Base-by-base conservation (phyloP, 2,888 invertebrate species). In the Macaria liturata region DNA sequence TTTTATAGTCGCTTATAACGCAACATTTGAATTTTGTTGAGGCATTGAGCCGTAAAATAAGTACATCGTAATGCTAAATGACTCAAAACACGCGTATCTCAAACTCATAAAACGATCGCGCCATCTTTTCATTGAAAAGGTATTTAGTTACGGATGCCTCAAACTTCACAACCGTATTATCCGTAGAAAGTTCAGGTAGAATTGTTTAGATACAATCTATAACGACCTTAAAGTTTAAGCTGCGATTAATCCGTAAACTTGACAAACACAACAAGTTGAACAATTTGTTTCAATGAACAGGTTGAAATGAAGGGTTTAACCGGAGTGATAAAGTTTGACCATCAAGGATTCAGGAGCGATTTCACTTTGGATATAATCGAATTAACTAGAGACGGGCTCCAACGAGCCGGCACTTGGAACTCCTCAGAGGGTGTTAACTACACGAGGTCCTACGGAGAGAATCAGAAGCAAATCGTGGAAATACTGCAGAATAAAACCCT, bases 251-350 rank as follows among this genome's bases (percentile, higher is more conserved):
- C 57, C 55, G 40, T 52, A 51, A 64, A 66, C 66, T 70, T 66
- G 40, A 65, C 57, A 54, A 64, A 69, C 61, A 58, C 62, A 64
- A 68, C 71, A 67, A 69, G 57, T 61, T 66, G 64, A 65, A 61
- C 64, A 61, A 64, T 74, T 75, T 71, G 72, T 77, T 75, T 79
- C 69, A 75, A 79, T 77, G 64, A 77, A 69, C 85, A 97, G 97
- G 96, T 98, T 64, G 97, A 97, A 92, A 97, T 97, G 95, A 94
- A 95, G 72, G 98, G 98, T n/a, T 91, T 98, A 69, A 98, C 98
- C 0, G 98, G 98, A 65, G 95, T 96, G 57, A 97, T 98, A 74
- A 97, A 97, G 88, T 98, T 98, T 86, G 98, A 98, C 89, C 96
- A 97, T 86, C 96, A 97, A 90, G 98, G 99, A 54, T 97, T 97